Conservation (phyloP, 2,113 vertebrate genomes). For the Speoplatyrhinus poulsoni region DNA sequence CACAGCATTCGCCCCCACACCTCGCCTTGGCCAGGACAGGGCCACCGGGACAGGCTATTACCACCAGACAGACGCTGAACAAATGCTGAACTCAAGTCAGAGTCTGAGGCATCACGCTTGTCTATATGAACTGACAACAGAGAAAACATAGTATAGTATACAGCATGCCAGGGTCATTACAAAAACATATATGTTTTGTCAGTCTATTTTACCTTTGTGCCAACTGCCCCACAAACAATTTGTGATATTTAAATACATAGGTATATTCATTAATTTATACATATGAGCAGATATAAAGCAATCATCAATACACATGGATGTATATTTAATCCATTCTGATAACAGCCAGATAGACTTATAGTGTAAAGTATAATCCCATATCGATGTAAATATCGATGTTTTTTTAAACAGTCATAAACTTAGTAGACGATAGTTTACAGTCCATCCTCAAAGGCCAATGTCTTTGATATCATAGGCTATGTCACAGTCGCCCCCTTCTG, state of each 20-base stretch:
- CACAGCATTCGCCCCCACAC: conserved; percentile 64
- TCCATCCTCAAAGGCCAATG: conserved; percentile 4
- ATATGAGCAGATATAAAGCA: too few species aligned
- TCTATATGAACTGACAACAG: conserved; percentile 14
- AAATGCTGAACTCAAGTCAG: conserved; percentile 26
- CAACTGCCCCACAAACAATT: too few species aligned
- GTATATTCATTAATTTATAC: too few species aligned
- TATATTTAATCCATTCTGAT: neutral
- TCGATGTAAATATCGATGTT: neutral
- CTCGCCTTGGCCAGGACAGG: conserved; percentile 53
- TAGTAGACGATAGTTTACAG: neutral
- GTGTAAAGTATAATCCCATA: too few species aligned
- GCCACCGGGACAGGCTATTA: conserved; percentile 55
- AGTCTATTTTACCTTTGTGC: too few species aligned
- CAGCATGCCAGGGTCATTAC: neutral
- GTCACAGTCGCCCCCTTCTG: conserved; percentile 60
- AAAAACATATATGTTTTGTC: neutral
- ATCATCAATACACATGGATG: too few species aligned
- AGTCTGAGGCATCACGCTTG: neutral
- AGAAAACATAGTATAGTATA: conserved; percentile 4
- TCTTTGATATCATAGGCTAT: neutral
- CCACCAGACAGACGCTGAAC: conserved; percentile 33
- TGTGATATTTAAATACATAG: too few species aligned
- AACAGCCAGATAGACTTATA: neutral
- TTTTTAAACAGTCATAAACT: neutral